Evolutionary conservation across 2,113 vertebrate genomes (phyloP), one percentile per base, ranked within the genome.

Genomic region (Triplophysa tibetana): DNA sequence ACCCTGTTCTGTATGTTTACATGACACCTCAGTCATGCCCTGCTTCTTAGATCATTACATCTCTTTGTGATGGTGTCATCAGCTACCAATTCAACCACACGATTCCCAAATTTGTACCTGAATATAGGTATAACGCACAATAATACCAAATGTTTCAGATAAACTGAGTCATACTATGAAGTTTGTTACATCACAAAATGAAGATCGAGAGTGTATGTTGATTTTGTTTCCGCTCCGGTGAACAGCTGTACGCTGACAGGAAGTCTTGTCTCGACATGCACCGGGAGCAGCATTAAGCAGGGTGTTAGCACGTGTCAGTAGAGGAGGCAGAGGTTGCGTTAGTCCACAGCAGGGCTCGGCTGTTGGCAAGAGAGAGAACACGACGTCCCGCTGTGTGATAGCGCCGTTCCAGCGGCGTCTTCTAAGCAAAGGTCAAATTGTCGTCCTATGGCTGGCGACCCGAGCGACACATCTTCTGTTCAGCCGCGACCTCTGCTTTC

Each of bases 321-420:
- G 67, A 29, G n/a, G 10, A 41, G 64, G 62, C 82, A 86, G 78
- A 82, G 81, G 82, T 83, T 52, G 60, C 41, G 63, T 80, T 45
- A 79, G 19, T 23, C 33, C 75, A 41, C 56, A 69, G 63, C 45
- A 21, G 56, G 70, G 16, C 11, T 48, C 23, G 56, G 72, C 58
- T 88, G 81, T 83, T 80, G 81, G 81, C 63, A 61, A 73, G 68
- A 81, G 26, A 63, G 54, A 41, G 65, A 86, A 80, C 83, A 81
- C 33, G 81, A 69, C 48, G 79, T 84, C 80, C 80, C 24, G 80
- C 29, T 68, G 80, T 78, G 79, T 50, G 82, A 79, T 77, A 79
- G 60, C 82, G 75, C 56, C 61, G 54, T 60, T 80, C 66, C 50
- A 52, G 41, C 66, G 82, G 80, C 74, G 69, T 68, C 77, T 75